Conservation (phyloP, 2,888 invertebrate genomes). For the Andrena bicolor region DNA sequence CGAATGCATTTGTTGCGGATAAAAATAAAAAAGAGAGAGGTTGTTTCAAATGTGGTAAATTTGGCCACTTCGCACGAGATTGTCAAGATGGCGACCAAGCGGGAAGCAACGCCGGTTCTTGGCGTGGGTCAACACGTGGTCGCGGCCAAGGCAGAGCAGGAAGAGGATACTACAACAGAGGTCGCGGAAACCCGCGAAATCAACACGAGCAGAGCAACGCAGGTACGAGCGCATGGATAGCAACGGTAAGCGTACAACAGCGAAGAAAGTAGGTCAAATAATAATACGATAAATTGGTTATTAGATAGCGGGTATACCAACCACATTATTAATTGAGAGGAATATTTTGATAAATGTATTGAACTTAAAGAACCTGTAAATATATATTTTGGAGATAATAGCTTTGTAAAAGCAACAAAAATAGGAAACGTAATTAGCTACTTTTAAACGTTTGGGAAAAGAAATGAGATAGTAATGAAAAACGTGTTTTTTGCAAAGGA, state of each 20-base stretch:
- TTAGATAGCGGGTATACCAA: slow-evolving; percentile 47
- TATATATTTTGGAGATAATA: slow-evolving; percentile 42
- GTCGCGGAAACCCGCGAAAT: slow-evolving; percentile 1
- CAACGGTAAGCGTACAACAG: neutral
- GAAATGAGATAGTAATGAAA: slow-evolving; percentile 1
- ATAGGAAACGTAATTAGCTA: slow-evolving; percentile 23
- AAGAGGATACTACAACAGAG: slow-evolving; percentile 3
- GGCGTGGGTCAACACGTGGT: slow-evolving; percentile 19
- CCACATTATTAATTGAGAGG: slow-evolving; percentile 44
- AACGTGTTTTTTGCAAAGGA: slow-evolving; percentile 46
- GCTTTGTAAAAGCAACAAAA: slow-evolving; percentile 38
- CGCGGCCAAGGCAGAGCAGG: neutral
- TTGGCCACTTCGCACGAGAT: slow-evolving; percentile 4
- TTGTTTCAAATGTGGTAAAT: slow-evolving; percentile 8
- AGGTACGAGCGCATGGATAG: slow-evolving; percentile 4
- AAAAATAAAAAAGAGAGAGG: neutral
- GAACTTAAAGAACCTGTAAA: slow-evolving; percentile 34
- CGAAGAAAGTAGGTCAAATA: neutral
- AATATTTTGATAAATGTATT: slow-evolving; percentile 8
- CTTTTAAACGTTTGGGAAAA: slow-evolving; percentile 3
- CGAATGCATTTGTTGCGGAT: slow-evolving; percentile 45
- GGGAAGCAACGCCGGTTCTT: neutral
- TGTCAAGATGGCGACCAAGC: slow-evolving; percentile 25
- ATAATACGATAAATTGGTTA: slow-evolving; percentile 36
- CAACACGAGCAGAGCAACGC: slow-evolving; percentile 2